Evolutionary conservation across 2,888 invertebrate species (phyloP), one percentile per base, ranked within the genome.

Genomic region (Mythimna lalbum): DNA sequence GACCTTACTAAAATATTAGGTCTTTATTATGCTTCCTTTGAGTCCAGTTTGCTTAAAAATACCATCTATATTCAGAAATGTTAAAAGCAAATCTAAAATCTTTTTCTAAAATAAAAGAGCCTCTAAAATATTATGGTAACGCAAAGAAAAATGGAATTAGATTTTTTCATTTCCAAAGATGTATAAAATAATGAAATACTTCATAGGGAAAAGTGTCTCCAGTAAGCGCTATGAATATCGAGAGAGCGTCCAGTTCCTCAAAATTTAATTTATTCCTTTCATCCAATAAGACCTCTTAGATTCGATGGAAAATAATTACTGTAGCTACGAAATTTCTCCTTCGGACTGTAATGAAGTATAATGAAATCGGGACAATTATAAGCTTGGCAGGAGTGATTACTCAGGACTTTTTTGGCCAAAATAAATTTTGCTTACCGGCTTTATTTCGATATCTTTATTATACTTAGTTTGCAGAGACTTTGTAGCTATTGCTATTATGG

Each of bases 181-280:
- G 27, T 76, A 69, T 62, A 31, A 66, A 76, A 62, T 69, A 88
- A 88, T 87, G 84, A 84, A 89, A 89, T 81, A 86, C 87, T 88
- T 87, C 69, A 80, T 81, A 82, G 74, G 80, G 72, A 80, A 83
- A 82, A 86, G 80, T 83, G 82, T 80, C 82, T 78, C 71, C 86
- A 88, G 88, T 88, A 90, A 88, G 85, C 82, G 78, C 75, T 84
- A 80, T 88, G 87, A 87, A 90, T 90, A 88, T 87, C 87, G 86
- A 81, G 81, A 85, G 81, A 73, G 71, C 80, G 82, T 81, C 81
- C 79, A 70, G 79, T 82, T 81, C 85, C 86, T 81, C 83, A 82
- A 84, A 89, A 90, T 91, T 87, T 88, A 88, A 90, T 91, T 91
- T 89, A 87, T 87, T 84, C 86, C 77, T 87, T 89, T 83, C 85